Conservation (phyloP, 2,888 invertebrate genomes). For the Diarsia rubi region DNA sequence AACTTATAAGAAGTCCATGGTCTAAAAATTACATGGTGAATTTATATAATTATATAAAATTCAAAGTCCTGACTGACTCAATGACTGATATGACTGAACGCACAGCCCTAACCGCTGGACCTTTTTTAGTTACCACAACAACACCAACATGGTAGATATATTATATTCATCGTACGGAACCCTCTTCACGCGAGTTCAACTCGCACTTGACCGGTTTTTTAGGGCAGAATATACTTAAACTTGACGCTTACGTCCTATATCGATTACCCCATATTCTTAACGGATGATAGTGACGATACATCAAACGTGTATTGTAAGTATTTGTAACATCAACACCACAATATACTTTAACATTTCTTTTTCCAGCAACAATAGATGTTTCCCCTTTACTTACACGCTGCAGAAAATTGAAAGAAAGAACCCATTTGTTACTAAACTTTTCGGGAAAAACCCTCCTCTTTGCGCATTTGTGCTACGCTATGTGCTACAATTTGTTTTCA, state of each 20-base stretch:
- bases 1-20: no score
- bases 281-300: conserved; percentile 4
- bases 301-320: background rate
- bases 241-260: no score
- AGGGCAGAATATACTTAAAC: background rate
- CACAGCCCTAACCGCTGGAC: no score
- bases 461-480: background rate
- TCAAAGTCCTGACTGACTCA: no score
- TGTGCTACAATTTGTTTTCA: conserved; percentile 1
- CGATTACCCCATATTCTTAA: background rate
- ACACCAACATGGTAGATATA: no score
- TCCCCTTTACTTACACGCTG: background rate
- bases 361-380: conserved; percentile 15
- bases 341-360: conserved; percentile 8
- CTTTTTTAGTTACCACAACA: no score
- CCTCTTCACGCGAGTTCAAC: no score
- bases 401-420: conserved; percentile 13
- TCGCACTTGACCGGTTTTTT: no score
- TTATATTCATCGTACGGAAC: no score
- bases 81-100: no score
- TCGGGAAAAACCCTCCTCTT: background rate
- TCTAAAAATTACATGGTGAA: no score
- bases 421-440: conserved; percentile 17
- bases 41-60: no score
- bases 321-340: conserved; percentile 3